Conservation (phyloP, 2,113 vertebrate species). For the Callipepla californica region DNA sequence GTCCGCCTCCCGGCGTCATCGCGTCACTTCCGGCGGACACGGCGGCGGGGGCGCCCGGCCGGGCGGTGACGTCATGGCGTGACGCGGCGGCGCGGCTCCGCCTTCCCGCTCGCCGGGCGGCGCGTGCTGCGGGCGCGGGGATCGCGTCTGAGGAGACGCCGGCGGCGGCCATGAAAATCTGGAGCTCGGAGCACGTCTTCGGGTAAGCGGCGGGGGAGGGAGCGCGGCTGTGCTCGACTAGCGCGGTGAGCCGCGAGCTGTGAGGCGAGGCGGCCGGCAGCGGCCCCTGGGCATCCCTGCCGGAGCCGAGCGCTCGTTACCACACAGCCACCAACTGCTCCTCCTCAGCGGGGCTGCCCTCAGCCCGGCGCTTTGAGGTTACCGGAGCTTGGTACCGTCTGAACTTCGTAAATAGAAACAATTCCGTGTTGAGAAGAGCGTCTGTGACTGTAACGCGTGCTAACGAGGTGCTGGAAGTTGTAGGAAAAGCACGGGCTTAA, state of each 20-base stretch:
- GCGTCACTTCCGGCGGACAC: too few species aligned
- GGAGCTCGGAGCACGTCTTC: too few species aligned
- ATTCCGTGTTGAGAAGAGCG: not conserved
- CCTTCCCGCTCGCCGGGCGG: too few species aligned
- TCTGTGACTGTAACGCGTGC: not conserved
- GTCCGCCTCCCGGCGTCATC: too few species aligned
- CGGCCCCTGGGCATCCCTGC: not conserved
- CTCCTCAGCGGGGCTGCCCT: not conserved
- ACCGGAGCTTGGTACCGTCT: not conserved
- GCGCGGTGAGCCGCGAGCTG: not conserved
- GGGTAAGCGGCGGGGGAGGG: too few species aligned
- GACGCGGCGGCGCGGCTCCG: too few species aligned
- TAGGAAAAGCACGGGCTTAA: not conserved
- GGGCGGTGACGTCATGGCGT: too few species aligned
- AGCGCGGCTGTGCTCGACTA: too few species aligned
- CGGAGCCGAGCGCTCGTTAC: not conserved
- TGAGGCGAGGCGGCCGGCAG: not conserved
- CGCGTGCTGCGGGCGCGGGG: too few species aligned
- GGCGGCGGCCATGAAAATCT: too few species aligned
- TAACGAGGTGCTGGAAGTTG: not conserved
- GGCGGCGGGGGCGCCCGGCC: too few species aligned
- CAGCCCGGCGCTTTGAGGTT: not conserved
- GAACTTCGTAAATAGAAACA: not conserved
- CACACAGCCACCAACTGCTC: accelerated
- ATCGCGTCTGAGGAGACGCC: too few species aligned